Evolutionary conservation across 2,113 vertebrate species (phyloP).

Genomic region (Perca flavescens): DNA sequence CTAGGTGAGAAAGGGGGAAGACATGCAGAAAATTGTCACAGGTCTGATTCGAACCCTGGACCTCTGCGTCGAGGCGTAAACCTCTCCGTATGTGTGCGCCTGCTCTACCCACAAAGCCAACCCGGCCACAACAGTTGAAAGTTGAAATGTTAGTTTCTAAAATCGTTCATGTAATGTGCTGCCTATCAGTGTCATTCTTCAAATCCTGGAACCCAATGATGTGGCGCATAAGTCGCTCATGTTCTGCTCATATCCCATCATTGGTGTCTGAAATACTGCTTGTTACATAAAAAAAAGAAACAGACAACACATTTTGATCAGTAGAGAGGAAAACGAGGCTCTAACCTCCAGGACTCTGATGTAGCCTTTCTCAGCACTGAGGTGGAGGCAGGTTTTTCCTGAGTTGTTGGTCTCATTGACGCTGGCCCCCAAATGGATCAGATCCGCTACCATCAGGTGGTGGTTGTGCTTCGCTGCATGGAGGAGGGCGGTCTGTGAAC

Average conservation of each 20-base stretch:
- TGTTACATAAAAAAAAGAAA: neutral
- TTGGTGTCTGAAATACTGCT: neutral
- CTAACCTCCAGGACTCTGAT: slow-evolving; percentile 86
- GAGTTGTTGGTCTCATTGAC: slow-evolving; percentile 81
- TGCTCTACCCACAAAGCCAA: too few species aligned
- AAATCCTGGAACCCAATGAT: neutral
- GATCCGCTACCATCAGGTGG: slow-evolving; percentile 87
- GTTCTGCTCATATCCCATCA: neutral
- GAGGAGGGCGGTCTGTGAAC: slow-evolving; percentile 87
- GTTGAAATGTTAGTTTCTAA: neutral
- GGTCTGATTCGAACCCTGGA: too few species aligned
- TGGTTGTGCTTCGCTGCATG: slow-evolving; percentile 89
- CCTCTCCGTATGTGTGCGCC: too few species aligned
- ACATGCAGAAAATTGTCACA: too few species aligned
- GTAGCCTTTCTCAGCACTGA: slow-evolving; percentile 88
- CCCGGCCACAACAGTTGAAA: too few species aligned
- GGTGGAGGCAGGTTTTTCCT: slow-evolving; percentile 88
- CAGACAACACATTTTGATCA: neutral
- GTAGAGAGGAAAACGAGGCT: neutral
- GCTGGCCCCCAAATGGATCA: slow-evolving; percentile 86
- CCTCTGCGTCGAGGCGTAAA: too few species aligned
- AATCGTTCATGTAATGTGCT: neutral
- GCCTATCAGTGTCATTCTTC: neutral
- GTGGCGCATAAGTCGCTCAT: neutral
- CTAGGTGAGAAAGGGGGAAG: too few species aligned